Percentiles rank a stretch among this genome's conserved stretches.
phyloP scores from a whole-genome alignment of 2,888 invertebrate species.

The Heliconius cydno region DNA sequence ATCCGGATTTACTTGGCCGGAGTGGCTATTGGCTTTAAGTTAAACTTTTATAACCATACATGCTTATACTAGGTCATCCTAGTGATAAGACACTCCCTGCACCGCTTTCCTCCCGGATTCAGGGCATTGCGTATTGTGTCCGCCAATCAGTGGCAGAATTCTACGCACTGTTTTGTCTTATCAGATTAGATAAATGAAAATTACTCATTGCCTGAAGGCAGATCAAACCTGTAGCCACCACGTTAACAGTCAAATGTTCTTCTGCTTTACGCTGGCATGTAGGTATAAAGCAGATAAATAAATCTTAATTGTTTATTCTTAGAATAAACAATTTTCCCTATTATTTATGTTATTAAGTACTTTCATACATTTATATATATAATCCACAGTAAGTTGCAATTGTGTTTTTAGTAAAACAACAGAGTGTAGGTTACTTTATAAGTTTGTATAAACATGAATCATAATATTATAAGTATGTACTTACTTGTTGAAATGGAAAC shows the following conservation, averaged over 20 bases:
- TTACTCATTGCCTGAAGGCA: too few relatives aligned
- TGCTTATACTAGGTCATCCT: too few relatives aligned
- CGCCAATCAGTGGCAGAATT: not conserved
- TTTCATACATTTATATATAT: not conserved
- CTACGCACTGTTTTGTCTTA: not conserved
- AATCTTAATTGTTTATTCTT: not conserved
- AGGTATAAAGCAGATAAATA: not conserved
- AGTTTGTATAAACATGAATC: not conserved
- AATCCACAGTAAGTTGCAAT: not conserved
- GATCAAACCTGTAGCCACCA: too few relatives aligned
- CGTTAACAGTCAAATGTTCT: too few relatives aligned
- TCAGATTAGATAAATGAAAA: not conserved
- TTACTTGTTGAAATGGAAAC: slow-evolving; percentile 19
- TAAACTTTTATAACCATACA: too few relatives aligned
- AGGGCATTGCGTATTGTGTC: too few relatives aligned
- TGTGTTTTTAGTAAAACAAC: not conserved
- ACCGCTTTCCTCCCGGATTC: too few relatives aligned
- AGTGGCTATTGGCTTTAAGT: too few relatives aligned
- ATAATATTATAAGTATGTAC: slow-evolving; percentile 11
- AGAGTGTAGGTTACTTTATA: not conserved
- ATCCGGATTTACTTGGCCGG: not conserved
- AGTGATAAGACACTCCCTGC: too few relatives aligned
- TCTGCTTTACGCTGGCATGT: too few relatives aligned
- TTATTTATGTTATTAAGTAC: not conserved
- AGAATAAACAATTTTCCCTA: not conserved